These are phyloP conservation scores for Drosophila anceps DNA, from an alignment of 2,888 invertebrate species.

Conservation along the genomic window DNA sequence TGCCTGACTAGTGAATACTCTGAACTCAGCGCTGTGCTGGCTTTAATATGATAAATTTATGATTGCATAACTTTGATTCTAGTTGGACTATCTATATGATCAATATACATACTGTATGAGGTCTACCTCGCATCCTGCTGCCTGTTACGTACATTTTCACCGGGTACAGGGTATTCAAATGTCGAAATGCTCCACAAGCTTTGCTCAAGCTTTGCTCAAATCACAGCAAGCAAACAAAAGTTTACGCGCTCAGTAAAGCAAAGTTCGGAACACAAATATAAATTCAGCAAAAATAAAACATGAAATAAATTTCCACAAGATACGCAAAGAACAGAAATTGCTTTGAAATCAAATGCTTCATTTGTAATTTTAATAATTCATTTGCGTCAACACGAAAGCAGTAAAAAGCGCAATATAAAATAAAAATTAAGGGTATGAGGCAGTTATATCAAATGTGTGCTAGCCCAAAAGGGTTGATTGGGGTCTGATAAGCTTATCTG, in stretches of 20 bases:
- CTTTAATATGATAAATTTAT: neutral
- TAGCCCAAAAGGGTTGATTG: neutral
- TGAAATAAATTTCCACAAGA: neutral
- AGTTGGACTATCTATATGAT: neutral
- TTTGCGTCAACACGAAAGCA: conserved; percentile 21
- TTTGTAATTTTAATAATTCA: conserved; percentile 65
- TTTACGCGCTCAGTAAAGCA: conserved; percentile 1
- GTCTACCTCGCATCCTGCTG: no score
- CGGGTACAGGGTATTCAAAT: neutral
- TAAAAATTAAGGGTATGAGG: neutral
- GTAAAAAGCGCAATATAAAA: conserved; percentile 3
- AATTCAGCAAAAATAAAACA: conserved; percentile 2
- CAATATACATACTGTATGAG: no score
- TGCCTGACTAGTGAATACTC: neutral
- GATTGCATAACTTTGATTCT: neutral
- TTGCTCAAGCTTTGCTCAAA: conserved; percentile 14
- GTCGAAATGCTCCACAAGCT: neutral
- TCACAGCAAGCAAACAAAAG: neutral
- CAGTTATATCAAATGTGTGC: neutral
- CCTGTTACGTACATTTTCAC: no score
- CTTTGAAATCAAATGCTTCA: conserved; percentile 58
- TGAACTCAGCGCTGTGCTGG: neutral
- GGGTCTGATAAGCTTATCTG: conserved; percentile 15
- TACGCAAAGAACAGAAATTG: conserved; percentile 26
- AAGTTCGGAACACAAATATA: conserved; percentile 17